phyloP scores from a whole-genome alignment of 2,797 vertebrate species.

The Dicrostonyx torquatus region DNA sequence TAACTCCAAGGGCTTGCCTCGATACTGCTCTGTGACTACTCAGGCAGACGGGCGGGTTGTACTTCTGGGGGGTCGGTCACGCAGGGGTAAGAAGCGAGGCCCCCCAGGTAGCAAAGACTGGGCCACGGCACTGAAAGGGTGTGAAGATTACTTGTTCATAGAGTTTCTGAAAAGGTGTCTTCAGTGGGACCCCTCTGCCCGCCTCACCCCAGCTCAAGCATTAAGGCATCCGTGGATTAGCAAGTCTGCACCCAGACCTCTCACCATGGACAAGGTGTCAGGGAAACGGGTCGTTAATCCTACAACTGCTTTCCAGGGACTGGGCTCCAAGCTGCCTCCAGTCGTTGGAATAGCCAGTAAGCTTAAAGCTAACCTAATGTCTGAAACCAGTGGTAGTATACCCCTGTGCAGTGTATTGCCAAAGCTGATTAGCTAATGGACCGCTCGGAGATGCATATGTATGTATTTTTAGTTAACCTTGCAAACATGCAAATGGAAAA shows the following conservation, averaged over 20 bases:
- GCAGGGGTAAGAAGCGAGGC: conserved; percentile 94
- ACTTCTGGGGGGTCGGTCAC: conserved; percentile 92
- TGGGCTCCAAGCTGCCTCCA: conserved; percentile 92
- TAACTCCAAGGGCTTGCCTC: conserved; percentile 97
- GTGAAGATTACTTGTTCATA: conserved; percentile 94
- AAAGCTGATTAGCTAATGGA: conserved; percentile 94
- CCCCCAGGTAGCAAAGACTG: conserved; percentile 96
- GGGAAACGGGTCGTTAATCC: conserved; percentile 90
- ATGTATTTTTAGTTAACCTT: conserved; percentile 73
- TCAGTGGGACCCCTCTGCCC: conserved; percentile 95
- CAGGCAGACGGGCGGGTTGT: conserved; percentile 92
- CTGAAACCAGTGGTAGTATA: conserved; percentile 91
- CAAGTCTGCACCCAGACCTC: conserved; percentile 91
- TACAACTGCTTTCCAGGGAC: conserved; percentile 93
- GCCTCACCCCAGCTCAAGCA: conserved; percentile 95
- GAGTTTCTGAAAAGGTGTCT: conserved; percentile 98
- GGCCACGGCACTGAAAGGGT: conserved; percentile 94
- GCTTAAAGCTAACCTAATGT: conserved; percentile 94
- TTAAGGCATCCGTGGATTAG: conserved; percentile 96
- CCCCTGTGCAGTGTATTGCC: conserved; percentile 96
- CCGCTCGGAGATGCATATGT: conserved; percentile 22
- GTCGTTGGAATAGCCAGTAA: conserved; percentile 91
- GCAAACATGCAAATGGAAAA: conserved; percentile 57
- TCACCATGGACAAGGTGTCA: conserved; percentile 88
- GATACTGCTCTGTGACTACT: conserved; percentile 93